Evolutionary conservation across 2,888 invertebrate genomes (phyloP), one percentile per base, ranked within the genome.

Genomic region (Pristionchus exspectatus): DNA sequence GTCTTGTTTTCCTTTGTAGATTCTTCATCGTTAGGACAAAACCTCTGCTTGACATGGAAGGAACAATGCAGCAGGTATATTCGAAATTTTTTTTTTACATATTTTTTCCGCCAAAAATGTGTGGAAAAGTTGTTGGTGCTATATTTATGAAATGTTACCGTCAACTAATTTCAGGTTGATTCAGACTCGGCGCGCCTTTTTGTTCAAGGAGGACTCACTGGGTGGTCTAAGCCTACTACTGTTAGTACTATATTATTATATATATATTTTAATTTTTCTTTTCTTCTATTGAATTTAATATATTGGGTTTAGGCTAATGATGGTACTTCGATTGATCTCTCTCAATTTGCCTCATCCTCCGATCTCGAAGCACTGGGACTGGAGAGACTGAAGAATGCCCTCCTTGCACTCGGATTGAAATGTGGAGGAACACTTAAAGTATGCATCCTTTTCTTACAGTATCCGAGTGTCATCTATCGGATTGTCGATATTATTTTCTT

Each of bases 311-410:
- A 85, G 84, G 33, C 84, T 12, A 50, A 56, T 18, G 96, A 38
- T 97, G 98, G 98, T 33, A 99, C 99, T 7, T 98, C 98, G 96
- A 96, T 99, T 92, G 99, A 99, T 95, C 96, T 99, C n/a, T 98
- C 98, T 0, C 98, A 98, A 0, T 99, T 99, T 95, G 98, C 98
- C 0, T 98, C 98, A 33, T 97, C 98, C 97, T 98, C 98, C 96
- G 99, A 99, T 96, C 96, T 99, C 91, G 98, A 99, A 0, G 98
- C 98, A 0, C 96, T 99, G 5, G 99, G 99, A 33, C 96, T 99
- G 93, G 99, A 99, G 96, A 97, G 99, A 91, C 96, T 99, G 66
- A 99, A 99, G 95, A 98, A 98, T 0, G 99, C 99, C 5, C 96
- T 99, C 30, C 98, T 98, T 97, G 99, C 99, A 9, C 96, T 99